Evolutionary conservation across 2,888 invertebrate genomes (phyloP), one percentile per base, ranked within the genome.

Genomic region (Sesamia inferens): DNA sequence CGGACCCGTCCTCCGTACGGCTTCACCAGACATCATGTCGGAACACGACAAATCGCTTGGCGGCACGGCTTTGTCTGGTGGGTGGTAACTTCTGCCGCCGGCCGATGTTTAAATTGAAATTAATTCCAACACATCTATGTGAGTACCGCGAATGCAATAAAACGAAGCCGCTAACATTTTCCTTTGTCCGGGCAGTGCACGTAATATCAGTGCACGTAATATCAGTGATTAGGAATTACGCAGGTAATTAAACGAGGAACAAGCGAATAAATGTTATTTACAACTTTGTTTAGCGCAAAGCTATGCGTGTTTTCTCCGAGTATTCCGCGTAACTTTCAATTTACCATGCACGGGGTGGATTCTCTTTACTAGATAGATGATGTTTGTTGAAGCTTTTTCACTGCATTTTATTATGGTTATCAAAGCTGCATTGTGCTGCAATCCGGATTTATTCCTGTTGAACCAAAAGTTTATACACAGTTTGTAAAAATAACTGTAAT

Each of bases 271-370:
- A 86, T 83, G 69, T 74, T 72, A 81, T 83, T 85, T 86, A 83
- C 63, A 78, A 81, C 78, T 78, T 79, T 79, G 66, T 82, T 77
- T 78, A 81, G 78, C 74, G 73, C 75, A 67, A 51, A 79, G 70
- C 64, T 77, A 79, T 72, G 76, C 77, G 76, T 82, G 77, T 75
- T 77, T 82, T 79, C 74, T 75, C 81, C 78, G 80, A 71, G 67
- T 64, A 70, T 79, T 73, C 71, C 81, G 83, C 83, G 84, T 88
- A 86, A 88, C 81, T 89, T 88, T 79, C 82, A 84, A 87, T 89
- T 86, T 86, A 85, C 78, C 73, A 68, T 61, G 55, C 63, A 59
- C 59, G 16, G 78, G 69, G 82, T 80, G 80, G 81, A 85, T 83
- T 68, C 76, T 85, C 74, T 81, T 86, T 84, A 83, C 68, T 76